Percentiles rank a stretch among this genome's conserved stretches.
phyloP scores from a whole-genome alignment of 2,797 vertebrate genomes.

The Percopsis omiscomaycus region DNA sequence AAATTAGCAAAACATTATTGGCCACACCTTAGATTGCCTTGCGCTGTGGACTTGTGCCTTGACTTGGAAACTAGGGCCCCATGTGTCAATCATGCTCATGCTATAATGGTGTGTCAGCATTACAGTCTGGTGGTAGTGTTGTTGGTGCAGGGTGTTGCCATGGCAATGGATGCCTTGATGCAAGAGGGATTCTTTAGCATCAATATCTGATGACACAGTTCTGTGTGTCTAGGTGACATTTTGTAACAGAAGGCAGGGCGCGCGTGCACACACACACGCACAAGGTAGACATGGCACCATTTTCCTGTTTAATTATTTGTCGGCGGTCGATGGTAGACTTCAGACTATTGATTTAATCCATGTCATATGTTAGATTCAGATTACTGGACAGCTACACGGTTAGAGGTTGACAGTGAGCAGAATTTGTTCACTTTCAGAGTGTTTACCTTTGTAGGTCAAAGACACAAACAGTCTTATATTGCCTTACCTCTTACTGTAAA shows the following conservation, averaged over 20 bases:
- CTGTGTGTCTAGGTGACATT: not conserved
- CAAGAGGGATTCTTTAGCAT: no score
- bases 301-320: constrained; percentile 54
- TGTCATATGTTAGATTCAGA: constrained; percentile 61
- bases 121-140: no score
- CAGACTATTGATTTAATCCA: constrained; percentile 72
- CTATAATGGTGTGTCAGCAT: no score
- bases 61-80: no score
- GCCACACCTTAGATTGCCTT: no score
- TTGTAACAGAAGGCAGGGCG: not conserved
- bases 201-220: not conserved
- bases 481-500: no score
- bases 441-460: not conserved
- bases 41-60: no score
- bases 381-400: not conserved
- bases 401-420: no score
- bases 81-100: no score
- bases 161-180: no score
- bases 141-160: no score
- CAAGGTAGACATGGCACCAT: constrained; percentile 44
- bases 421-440: not conserved
- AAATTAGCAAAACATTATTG: no score
- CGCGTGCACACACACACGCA: not conserved
- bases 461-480: not conserved
- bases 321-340: constrained; percentile 66